Base-by-base conservation (phyloP, 2,888 invertebrate genomes). In the Theodoxus fluviatilis region DNA sequence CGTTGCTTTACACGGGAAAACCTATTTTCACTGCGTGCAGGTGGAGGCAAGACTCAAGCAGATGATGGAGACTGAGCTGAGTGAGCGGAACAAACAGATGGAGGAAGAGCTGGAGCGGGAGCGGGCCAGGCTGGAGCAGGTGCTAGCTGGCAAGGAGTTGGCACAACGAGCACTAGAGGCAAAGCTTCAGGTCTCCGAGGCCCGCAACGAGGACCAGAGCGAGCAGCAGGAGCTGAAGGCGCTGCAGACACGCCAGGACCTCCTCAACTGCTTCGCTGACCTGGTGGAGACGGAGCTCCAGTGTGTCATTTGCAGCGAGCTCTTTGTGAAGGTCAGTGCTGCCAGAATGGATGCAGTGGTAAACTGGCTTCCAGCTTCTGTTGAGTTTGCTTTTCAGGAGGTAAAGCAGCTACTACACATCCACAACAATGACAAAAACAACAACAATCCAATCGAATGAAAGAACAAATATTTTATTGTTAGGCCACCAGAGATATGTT, bases 221-320 rank as follows among this genome's bases (percentile, higher is more conserved):
- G 79, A 76, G 22, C 76, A 80, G 63, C 79, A 82, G 49, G 76
- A 80, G 68, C 79, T 81, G 49, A 79, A 79, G 12, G 78, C 76
- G 0, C 71, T 83, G 35, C 74, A 76, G 67, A 80, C 83, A 3
- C 74, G 79, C 59, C 80, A 83, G 47, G 81, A 83, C 65, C 75
- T 85, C 4, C 75, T 85, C 4, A 72, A 81, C 9, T 82, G 83
- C 69, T 84, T 85, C 74, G 80, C 83, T 43, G 81, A 84, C 38
- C 75, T 85, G 25, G 81, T 85, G 81, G 85, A 85, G 71, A 82
- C 83, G 28, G 93, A 94, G 81, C 87, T 94, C 35, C 92, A 92
- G 78, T 94, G 93, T 84, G 91, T 91, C 74, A 91, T 94, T 69
- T 94, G 94, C 81, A 91, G 91, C 31, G 93, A 94, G 84, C 87